phyloP scores from a whole-genome alignment of 2,797 vertebrate genomes.

The Cryptoprocta ferox region DNA sequence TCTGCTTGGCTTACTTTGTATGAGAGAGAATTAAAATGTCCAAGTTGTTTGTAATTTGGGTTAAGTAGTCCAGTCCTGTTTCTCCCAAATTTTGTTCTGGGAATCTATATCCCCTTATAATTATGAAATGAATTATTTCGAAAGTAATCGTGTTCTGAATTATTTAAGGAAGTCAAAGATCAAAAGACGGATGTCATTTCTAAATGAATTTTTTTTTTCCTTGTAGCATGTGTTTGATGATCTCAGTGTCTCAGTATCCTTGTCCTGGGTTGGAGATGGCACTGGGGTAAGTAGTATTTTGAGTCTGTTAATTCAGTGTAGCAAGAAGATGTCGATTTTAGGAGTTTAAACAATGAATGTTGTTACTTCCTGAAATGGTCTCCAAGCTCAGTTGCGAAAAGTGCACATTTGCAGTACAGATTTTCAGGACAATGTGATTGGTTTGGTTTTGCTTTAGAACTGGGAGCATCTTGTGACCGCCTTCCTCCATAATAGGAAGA shows the following conservation, averaged over 20 bases:
- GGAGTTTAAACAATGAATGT: neutral
- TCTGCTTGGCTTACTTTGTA: constrained; percentile 60
- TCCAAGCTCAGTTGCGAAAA: neutral
- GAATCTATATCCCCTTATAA: constrained; percentile 10
- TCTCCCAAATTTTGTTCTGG: constrained; percentile 66
- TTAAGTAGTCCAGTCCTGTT: constrained; percentile 57
- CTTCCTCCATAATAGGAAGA: neutral
- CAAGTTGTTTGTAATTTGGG: constrained; percentile 59
- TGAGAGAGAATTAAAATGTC: constrained; percentile 63
- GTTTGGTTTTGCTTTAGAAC: constrained; percentile 57
- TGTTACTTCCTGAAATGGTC: constrained; percentile 15
- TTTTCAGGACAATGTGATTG: neutral
- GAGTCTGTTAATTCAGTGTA: neutral
- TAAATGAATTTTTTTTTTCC: constrained; percentile 55
- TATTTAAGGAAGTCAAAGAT: constrained; percentile 33
- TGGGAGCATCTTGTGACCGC: neutral
- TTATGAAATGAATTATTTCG: constrained; percentile 54
- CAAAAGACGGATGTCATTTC: constrained; percentile 32
- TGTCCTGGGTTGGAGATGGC: constrained; percentile 96
- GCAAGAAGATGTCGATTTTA: neutral
- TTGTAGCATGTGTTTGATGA: constrained; percentile 91
- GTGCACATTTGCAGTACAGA: neutral
- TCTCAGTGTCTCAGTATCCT: constrained; percentile 93
- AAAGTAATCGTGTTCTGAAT: constrained; percentile 48
- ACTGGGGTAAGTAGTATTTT: constrained; percentile 92